phyloP scores from a whole-genome alignment of 2,113 vertebrate genomes.

The Chaetodon auriga region DNA sequence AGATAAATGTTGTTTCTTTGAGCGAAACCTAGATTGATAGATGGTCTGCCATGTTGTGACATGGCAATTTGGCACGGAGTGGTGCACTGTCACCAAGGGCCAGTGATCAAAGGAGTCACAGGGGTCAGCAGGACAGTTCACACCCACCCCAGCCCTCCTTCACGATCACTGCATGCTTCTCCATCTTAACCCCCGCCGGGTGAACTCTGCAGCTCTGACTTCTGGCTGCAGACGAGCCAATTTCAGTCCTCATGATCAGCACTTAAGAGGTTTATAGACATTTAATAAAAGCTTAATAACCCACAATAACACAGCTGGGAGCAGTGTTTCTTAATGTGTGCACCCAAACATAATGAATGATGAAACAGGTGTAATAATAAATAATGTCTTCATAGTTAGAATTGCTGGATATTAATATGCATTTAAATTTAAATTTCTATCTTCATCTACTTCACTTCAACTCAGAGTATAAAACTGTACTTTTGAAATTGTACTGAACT shows the following conservation, averaged over 20 bases:
- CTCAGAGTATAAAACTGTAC: no score
- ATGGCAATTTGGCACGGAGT: conserved; percentile 63
- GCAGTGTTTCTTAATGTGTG: background rate
- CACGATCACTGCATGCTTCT: conserved; percentile 28
- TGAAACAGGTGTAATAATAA: background rate
- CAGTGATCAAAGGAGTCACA: conserved; percentile 75
- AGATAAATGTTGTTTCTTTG: conserved; percentile 34
- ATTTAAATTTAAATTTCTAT: no score
- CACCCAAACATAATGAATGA: background rate
- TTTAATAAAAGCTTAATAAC: background rate
- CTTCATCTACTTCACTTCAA: no score
- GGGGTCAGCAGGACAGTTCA: conserved; percentile 70
- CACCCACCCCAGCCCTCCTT: conserved; percentile 41
- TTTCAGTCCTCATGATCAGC: background rate
- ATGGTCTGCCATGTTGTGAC: conserved; percentile 66
- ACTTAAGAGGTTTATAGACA: background rate
- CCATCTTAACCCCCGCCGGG: conserved; percentile 23
- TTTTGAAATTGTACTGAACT: no score
- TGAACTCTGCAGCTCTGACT: conserved; percentile 32
- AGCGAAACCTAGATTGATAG: conserved; percentile 62
- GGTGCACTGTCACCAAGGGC: conserved; percentile 64
- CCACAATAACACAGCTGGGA: background rate
- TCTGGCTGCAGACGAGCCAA: background rate
- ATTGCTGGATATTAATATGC: no score
- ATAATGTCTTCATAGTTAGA: no score